A percentile compares a stretch with the other conserved stretches of the same genome.
These are phyloP conservation scores for Megaustenia siamemsis DNA, from an alignment of 2,888 invertebrate genomes.

Conservation along the genomic window DNA sequence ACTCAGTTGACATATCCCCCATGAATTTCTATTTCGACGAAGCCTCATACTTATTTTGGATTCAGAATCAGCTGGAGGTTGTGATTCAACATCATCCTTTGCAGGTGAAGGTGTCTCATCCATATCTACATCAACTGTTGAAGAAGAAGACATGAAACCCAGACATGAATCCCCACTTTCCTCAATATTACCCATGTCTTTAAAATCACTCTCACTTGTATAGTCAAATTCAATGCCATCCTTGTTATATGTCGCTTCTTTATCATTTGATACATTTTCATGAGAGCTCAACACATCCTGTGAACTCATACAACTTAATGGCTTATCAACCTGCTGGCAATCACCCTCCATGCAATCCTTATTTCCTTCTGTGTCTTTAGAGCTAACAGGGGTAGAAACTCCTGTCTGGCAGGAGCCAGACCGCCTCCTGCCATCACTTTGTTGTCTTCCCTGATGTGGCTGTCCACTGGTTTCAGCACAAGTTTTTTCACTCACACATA, in stretches of 20 bases:
- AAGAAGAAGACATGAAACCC: not conserved
- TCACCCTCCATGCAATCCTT: not conserved
- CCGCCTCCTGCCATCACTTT: not conserved
- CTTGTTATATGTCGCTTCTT: not conserved
- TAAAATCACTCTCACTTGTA: not conserved
- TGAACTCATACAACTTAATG: not conserved
- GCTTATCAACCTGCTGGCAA: not conserved
- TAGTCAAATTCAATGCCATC: not conserved
- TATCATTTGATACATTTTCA: not conserved
- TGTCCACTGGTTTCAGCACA: not conserved
- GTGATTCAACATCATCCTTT: not conserved
- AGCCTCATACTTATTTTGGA: not conserved
- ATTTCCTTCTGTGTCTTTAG: not conserved
- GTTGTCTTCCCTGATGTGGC: no score
- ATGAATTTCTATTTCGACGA: conserved; percentile 34
- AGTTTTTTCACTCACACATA: not conserved
- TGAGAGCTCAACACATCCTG: not conserved
- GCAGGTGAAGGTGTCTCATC: conserved; percentile 6
- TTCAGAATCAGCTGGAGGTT: not conserved
- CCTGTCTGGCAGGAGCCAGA: not conserved
- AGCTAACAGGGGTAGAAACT: not conserved
- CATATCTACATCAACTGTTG: not conserved
- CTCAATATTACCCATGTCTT: not conserved
- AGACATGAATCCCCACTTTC: not conserved
- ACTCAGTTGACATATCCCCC: not conserved